Conservation (phyloP, 2,113 vertebrate species). For the Isichthys henryi region DNA sequence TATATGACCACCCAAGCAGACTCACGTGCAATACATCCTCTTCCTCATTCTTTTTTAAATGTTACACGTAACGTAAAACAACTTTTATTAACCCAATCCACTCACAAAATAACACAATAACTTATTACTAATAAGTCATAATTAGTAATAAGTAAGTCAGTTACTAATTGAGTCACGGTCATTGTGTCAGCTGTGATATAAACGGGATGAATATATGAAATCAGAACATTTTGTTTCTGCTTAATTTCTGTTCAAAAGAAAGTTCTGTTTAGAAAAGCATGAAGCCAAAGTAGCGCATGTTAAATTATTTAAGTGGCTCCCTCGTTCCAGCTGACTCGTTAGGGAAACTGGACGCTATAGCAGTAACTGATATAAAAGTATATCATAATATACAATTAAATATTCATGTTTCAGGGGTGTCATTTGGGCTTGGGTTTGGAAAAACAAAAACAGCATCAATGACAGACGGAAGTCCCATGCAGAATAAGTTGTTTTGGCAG, state of each 20-base stretch:
- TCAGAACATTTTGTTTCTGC: not conserved
- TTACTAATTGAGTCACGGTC: not conserved
- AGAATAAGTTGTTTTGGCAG: not conserved
- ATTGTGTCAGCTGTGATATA: not conserved
- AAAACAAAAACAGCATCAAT: not conserved
- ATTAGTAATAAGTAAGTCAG: not conserved
- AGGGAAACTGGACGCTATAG: not conserved
- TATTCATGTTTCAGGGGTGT: not conserved
- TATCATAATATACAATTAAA: conserved; percentile 4
- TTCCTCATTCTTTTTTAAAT: not conserved
- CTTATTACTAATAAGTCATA: not conserved
- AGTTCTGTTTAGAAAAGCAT: not conserved
- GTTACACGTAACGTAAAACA: not conserved
- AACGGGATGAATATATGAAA: not conserved
- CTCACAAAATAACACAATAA: not conserved
- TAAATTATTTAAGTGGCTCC: not conserved
- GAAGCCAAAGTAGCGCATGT: not conserved
- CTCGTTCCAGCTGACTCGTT: not conserved
- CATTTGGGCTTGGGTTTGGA: not conserved
- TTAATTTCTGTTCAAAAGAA: not conserved
- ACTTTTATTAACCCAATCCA: not conserved
- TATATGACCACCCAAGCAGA: not conserved
- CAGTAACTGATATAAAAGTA: conserved; percentile 6
- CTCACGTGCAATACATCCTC: not conserved
- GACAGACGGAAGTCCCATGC: not conserved